Evolutionary conservation across 2,797 vertebrate genomes (phyloP).

Genomic region (Antennarius maculatus): DNA sequence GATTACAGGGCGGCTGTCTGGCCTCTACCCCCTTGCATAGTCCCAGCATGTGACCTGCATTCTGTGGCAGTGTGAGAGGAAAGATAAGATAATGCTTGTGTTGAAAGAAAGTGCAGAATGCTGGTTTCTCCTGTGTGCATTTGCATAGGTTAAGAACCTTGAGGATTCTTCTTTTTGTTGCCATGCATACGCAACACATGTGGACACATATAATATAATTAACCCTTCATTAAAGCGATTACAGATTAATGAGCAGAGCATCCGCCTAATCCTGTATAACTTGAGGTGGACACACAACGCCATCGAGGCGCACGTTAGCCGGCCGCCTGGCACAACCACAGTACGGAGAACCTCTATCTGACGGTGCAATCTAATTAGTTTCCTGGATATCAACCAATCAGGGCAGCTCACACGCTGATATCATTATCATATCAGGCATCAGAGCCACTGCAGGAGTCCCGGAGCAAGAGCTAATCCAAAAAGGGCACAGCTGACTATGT

Average conservation of each 20-base stretch:
- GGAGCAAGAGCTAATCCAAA: background rate
- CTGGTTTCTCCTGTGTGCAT: background rate
- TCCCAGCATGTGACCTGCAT: conserved; percentile 42
- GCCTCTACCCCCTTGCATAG: conserved; percentile 1
- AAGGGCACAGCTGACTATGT: background rate
- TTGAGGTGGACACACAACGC: conserved; percentile 40
- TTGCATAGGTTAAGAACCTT: background rate
- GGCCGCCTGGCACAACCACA: conserved; percentile 7
- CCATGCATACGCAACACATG: background rate
- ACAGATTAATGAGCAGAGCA: conserved; percentile 68
- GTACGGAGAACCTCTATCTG: conserved; percentile 20
- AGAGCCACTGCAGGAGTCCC: conserved; percentile 2
- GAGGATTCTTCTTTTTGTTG: conserved; percentile 10
- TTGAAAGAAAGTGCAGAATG: conserved; percentile 25
- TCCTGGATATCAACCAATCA: conserved; percentile 50
- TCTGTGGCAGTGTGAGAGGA: conserved; percentile 5
- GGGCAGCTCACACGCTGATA: background rate
- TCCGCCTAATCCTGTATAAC: conserved; percentile 66
- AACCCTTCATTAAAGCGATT: conserved; percentile 71
- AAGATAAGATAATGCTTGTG: conserved; percentile 41
- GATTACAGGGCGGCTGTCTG: conserved; percentile 8
- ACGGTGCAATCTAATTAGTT: conserved; percentile 26
- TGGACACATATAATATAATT: conserved; percentile 18
- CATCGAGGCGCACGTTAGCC: conserved; percentile 12
- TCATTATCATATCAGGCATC: conserved; percentile 13